Conservation (phyloP, 2,113 vertebrate species). For the Clinocottus analis region DNA sequence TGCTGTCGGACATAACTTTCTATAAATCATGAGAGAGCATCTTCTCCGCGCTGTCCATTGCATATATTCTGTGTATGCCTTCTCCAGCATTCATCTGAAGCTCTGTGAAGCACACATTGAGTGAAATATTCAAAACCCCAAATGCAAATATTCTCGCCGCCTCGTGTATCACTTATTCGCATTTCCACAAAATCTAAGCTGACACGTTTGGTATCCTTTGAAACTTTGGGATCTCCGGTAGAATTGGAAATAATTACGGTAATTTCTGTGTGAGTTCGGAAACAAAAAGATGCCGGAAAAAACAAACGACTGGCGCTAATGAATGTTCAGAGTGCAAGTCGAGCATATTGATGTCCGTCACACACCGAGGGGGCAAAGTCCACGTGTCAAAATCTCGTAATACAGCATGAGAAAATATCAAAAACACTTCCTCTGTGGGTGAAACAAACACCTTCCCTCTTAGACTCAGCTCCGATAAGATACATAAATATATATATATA, state of each 20-base stretch:
- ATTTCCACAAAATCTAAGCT: constrained; percentile 24
- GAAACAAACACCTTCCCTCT: not conserved
- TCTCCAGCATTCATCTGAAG: not conserved
- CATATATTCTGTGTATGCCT: not conserved
- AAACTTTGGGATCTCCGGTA: constrained; percentile 3
- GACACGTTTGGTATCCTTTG: constrained; percentile 7
- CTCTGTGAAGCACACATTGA: not conserved
- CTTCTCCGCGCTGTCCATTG: not conserved
- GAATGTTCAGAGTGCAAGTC: not conserved
- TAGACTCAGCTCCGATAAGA: not conserved
- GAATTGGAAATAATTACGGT: constrained; percentile 27
- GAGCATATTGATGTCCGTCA: not conserved
- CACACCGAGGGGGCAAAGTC: not conserved
- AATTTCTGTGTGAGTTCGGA: not conserved
- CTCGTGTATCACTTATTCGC: constrained; percentile 31
- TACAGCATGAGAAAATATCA: not conserved
- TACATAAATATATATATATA: not conserved
- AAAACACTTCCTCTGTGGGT: not conserved
- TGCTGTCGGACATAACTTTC: not conserved
- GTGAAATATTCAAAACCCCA: constrained; percentile 11
- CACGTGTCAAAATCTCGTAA: too few species aligned
- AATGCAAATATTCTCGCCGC: constrained; percentile 5
- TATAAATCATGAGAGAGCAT: not conserved
- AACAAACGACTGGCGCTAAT: not conserved
- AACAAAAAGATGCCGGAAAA: constrained; percentile 7